Evolutionary conservation across 2,888 invertebrate genomes (phyloP), one percentile per base, ranked within the genome.

Genomic region (Tricholauxania praeusta): DNA sequence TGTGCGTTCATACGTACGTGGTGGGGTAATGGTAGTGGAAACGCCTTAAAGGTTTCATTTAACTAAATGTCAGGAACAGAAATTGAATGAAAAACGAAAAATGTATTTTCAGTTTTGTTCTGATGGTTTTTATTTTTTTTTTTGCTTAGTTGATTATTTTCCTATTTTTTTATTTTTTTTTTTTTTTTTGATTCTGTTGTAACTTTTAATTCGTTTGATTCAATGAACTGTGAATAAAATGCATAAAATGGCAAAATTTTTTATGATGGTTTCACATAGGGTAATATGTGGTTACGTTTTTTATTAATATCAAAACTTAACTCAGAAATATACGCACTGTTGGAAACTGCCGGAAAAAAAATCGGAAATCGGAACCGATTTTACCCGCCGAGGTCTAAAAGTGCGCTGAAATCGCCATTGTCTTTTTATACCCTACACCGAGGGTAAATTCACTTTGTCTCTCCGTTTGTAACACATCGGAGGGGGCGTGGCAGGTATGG

Each of bases 61-160:
- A 86, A 86, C 83, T 83, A 83, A 86, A 86, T 85, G 87, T 87
- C 87, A 86, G 79, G 77, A 82, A 77, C 87, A 87, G 87, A 87
- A 86, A 87, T 86, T 86, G 84, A 83, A 85, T 83, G 79, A 80
- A 81, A 83, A 84, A 22, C 28, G 51, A 70, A 48, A 68, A 39
- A 53, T 17, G 57, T n/a, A 48, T 68, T 68, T 59, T 53, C 19
- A 17, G n/a, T 53, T 53, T n/a, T 53, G 1, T 19, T 17, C 19
- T 53, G 53, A 17, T 53, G 19, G 12, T n/a, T 17, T n/a, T 53
- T 17, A 5, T 2, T 15, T 55, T 66, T 70, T 72, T 75, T 72
- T 62, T 62, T 28, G n/a, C 32, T 69, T 53, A 32, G 22, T 17
- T 66, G 71, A 52, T 14, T 15, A 32, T 69, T 48, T 12, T 49